Percentiles rank a stretch among this genome's conserved stretches.
Evolutionary conservation across 30 jellyfish, hydroid and myxozoan genomes (phyloP).

Genomic region (Hydractinia echinata): DNA sequence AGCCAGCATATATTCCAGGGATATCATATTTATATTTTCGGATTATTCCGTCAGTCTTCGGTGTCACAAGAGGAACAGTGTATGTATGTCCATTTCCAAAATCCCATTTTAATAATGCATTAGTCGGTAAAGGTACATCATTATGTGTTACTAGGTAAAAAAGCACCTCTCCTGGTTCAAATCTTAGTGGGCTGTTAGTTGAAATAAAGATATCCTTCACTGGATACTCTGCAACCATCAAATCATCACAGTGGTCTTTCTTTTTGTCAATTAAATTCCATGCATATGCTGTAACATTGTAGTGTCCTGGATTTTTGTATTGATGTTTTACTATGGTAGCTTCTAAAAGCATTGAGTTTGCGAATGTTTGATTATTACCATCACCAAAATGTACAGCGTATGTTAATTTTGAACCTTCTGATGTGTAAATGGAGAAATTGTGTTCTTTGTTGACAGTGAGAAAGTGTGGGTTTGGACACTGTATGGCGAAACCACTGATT

Average conservation of each 20-base stretch:
- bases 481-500: conserved; percentile 35
- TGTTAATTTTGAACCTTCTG: conserved; percentile 66
- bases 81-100: conserved; percentile 78
- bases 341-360: not conserved
- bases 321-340: conserved; percentile 3
- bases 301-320: conserved; percentile 57
- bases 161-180: conserved; percentile 51
- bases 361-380: conserved; percentile 12
- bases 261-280: conserved; percentile 38
- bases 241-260: conserved; percentile 33
- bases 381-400: conserved; percentile 43
- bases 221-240: conserved; percentile 56
- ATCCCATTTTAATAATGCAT: conserved; percentile 76
- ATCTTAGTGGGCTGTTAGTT: conserved; percentile 70
- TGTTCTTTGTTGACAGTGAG: conserved; percentile 39
- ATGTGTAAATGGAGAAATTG: conserved; percentile 20
- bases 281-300: conserved; percentile 33
- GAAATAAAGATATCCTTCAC: conserved; percentile 43
- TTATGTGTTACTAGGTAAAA: conserved; percentile 52
- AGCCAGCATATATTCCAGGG: conserved; percentile 52
- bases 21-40: conserved; percentile 37
- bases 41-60: conserved; percentile 1
- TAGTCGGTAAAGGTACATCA: conserved; percentile 55
- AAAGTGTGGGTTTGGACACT: conserved; percentile 55
- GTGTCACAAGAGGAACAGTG: conserved; percentile 17